Percentiles rank a stretch among this genome's conserved stretches.
phyloP scores from a whole-genome alignment of 1,140 invertebrate species.

The Calycopis cecrops region DNA sequence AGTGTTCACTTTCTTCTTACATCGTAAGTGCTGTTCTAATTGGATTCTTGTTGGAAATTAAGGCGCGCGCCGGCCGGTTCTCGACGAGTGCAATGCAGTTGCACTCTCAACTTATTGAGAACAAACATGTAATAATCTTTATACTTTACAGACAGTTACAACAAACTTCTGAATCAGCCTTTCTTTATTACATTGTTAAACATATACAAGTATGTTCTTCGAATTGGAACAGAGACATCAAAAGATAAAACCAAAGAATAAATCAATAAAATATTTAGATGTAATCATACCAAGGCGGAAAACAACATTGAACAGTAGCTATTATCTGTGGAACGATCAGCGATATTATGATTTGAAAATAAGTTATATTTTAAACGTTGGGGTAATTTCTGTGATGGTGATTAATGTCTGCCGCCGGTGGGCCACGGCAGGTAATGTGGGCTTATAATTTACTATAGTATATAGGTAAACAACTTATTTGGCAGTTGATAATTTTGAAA shows the following conservation, averaged over 20 bases:
- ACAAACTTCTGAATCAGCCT: too few relatives aligned
- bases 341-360: slow-evolving; percentile 13
- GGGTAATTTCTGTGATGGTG: slow-evolving; percentile 70
- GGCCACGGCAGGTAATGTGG: slow-evolving; percentile 41
- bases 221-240: too few relatives aligned
- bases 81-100: slow-evolving; percentile 74
- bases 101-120: slow-evolving; percentile 74
- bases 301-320: slow-evolving; percentile 22
- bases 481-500: too few relatives aligned
- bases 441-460: too few relatives aligned
- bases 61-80: slow-evolving; percentile 74
- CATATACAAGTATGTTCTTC: too few relatives aligned
- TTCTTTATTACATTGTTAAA: too few relatives aligned
- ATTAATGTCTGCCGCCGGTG: slow-evolving; percentile 62
- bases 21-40: slow-evolving; percentile 57
- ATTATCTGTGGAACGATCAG: slow-evolving; percentile 21
- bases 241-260: too few relatives aligned
- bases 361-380: slow-evolving; percentile 55
- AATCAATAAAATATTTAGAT: too few relatives aligned
- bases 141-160: too few relatives aligned
- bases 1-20: slow-evolving; percentile 48
- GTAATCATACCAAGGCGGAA: too few relatives aligned
- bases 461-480: too few relatives aligned
- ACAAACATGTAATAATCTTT: too few relatives aligned
- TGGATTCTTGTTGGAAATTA: slow-evolving; percentile 68